phyloP scores from a whole-genome alignment of 2,888 invertebrate genomes.

The Gari tellinella region DNA sequence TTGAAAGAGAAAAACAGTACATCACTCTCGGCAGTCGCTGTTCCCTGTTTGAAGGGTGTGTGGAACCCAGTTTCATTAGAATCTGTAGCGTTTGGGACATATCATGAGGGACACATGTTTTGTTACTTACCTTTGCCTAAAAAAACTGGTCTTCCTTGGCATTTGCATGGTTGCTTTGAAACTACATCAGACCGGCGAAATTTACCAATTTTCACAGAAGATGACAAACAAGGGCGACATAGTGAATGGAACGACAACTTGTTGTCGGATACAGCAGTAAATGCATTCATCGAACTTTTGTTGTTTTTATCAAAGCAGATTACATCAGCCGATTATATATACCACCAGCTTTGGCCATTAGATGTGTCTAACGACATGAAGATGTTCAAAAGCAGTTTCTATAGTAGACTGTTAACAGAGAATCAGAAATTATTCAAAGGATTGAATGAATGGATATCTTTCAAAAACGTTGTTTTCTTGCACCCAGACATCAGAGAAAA shows the following conservation, averaged over 20 bases:
- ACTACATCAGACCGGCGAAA: conserved; percentile 76
- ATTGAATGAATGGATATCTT: neutral
- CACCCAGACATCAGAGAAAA: neutral
- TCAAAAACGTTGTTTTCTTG: neutral
- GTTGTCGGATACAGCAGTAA: conserved; percentile 47
- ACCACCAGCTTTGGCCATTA: neutral
- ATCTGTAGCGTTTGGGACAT: conserved; percentile 43
- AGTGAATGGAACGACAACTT: conserved; percentile 56
- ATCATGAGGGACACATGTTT: conserved; percentile 69
- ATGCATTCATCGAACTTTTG: conserved; percentile 48
- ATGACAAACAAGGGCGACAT: conserved; percentile 67
- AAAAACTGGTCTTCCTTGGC: conserved; percentile 70
- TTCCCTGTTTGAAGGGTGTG: conserved; percentile 37
- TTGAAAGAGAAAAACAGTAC: conserved; percentile 32
- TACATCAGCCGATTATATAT: neutral
- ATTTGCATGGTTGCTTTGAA: conserved; percentile 80
- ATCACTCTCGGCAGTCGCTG: conserved; percentile 76
- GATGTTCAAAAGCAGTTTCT: conserved; percentile 11
- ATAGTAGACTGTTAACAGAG: neutral
- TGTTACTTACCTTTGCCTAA: conserved; percentile 81
- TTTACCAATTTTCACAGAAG: conserved; percentile 68
- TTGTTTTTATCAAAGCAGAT: conserved; percentile 4
- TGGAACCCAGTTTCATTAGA: conserved; percentile 1
- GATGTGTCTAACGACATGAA: neutral
- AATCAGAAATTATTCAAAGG: conserved; percentile 23